Evolutionary conservation across 2,113 vertebrate genomes (phyloP).

Genomic region (Tamias sibiricus): DNA sequence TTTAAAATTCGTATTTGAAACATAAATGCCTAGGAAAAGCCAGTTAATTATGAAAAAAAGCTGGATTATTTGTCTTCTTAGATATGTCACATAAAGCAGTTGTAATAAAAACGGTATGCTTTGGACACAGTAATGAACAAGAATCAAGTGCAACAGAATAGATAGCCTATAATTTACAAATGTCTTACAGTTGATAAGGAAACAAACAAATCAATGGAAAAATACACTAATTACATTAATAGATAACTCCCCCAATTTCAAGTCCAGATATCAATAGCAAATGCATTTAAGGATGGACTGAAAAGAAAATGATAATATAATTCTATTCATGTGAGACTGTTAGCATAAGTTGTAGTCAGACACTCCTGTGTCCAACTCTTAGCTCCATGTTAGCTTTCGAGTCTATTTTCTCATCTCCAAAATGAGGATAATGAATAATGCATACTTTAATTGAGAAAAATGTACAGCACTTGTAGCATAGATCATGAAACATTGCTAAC

Average conservation of each 20-base stretch:
- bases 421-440: no score
- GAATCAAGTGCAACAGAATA: background rate
- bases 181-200: background rate
- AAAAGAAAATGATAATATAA: background rate
- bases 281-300: background rate
- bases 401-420: background rate
- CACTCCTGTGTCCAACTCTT: background rate
- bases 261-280: background rate
- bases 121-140: background rate
- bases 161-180: background rate
- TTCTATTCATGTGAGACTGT: background rate
- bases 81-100: background rate
- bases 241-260: background rate
- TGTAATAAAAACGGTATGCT: background rate
- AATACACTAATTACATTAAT: background rate
- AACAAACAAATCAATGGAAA: background rate
- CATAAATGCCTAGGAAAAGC: background rate
- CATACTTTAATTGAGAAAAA: background rate
- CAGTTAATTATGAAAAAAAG: background rate
- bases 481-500: no score
- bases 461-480: no score
- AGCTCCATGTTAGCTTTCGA: background rate
- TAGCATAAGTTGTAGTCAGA: background rate
- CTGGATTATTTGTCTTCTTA: background rate
- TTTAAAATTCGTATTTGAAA: background rate